Evolutionary conservation across 2,888 invertebrate genomes (phyloP).

Genomic region (Seira musarum): DNA sequence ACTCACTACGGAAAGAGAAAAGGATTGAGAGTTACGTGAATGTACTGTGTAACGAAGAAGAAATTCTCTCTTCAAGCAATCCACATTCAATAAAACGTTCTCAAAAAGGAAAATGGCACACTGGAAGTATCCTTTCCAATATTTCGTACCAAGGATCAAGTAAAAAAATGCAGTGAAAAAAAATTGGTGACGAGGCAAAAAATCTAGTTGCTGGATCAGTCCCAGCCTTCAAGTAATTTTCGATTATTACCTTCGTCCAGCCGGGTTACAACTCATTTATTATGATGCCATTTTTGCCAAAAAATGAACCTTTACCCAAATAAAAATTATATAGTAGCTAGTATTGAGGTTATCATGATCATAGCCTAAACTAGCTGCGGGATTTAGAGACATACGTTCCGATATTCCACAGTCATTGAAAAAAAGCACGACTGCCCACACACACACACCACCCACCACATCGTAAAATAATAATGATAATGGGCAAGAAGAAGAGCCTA

Average conservation of each 20-base stretch:
- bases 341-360: neutral
- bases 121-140: neutral
- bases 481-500: constrained; percentile 29
- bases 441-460: no score
- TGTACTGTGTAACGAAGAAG: neutral
- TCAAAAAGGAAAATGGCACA: neutral
- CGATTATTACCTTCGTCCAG: no score
- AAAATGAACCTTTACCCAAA: no score
- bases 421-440: no score
- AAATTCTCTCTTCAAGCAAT: neutral
- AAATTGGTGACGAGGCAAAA: neutral
- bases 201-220: neutral
- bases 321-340: neutral
- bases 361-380: neutral
- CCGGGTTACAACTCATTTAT: constrained; percentile 24
- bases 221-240: no score
- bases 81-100: no score
- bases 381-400: neutral
- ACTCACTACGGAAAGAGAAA: neutral
- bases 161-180: neutral
- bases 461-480: neutral
- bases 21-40: neutral
- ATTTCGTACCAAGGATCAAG: neutral
- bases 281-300: constrained; percentile 8
- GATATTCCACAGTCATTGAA: no score